Base-by-base conservation (phyloP, 2,888 invertebrate genomes). In the Mimachlamys varia region DNA sequence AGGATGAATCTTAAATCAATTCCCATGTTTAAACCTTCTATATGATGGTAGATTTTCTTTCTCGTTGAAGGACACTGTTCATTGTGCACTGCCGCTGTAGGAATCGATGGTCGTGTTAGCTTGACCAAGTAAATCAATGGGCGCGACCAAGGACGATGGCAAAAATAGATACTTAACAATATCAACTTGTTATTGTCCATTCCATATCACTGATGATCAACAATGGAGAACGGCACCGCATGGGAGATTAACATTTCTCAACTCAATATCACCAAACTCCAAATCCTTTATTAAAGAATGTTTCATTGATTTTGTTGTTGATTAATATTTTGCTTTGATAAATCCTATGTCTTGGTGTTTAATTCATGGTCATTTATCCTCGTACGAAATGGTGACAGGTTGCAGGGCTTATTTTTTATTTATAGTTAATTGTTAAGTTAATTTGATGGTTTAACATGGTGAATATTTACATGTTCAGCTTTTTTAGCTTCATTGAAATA, bases 41-140 rank as follows among this genome's bases (percentile, higher is more conserved):
- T 76, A 76, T 76, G 76, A 27, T 33, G 76, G 76, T 76, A 76
- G 76, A 76, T 76, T 76, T 76, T 76, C 76, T 76, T 76, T 76
- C 76, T 76, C 33, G 76, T 33, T 76, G 76, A 76, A 76, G 76
- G 76, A 76, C 76, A 33, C 76, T 33, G 27, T 13, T 15, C 76
- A 33, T 76, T 76, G 76, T 76, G 76, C 33, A 76, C 76, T 33
- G 76, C 2, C 76, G 76, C 19, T 76, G 76, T 76, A 44, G 76
- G 76, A 76, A 76, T 76, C 76, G 76, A 76, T 76, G 76, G 76
- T 76, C 76, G 76, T 76, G 76, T 76, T 76, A 76, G 76, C 76
- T 76, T 76, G 76, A 76, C 76, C 76, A 76, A 76, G 27, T 76
- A 76, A 76, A 76, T 76, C 76, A 76, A 76, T 76, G 76, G 76